These are phyloP conservation scores for Mythimna impura DNA, from an alignment of 2,888 invertebrate species.

Conservation along the genomic window DNA sequence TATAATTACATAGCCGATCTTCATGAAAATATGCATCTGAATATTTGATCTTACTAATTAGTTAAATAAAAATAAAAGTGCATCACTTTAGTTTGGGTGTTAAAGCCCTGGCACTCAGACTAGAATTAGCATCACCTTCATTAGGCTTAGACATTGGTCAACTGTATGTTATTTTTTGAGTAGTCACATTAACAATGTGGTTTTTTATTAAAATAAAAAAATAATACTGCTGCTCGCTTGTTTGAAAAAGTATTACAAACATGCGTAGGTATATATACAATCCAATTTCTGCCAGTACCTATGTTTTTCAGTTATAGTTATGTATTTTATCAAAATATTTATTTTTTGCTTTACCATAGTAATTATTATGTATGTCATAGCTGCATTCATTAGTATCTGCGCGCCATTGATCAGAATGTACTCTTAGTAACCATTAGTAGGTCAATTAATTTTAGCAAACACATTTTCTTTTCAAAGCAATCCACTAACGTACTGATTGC, in stretches of 20 bases:
- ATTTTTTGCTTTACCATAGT: slow-evolving; percentile 9
- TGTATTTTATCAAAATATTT: slow-evolving; percentile 4
- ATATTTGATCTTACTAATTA: background rate
- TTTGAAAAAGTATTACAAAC: slow-evolving; percentile 4
- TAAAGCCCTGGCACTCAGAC: background rate
- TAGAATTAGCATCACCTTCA: background rate
- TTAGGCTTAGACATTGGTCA: slow-evolving; percentile 20
- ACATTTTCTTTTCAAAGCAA: slow-evolving; percentile 53
- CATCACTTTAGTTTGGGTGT: background rate
- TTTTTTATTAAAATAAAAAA: background rate
- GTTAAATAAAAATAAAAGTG: background rate
- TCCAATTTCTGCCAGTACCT: background rate
- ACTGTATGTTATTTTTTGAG: slow-evolving; percentile 1
- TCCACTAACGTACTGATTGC: slow-evolving; percentile 64
- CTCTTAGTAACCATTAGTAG: slow-evolving; percentile 50
- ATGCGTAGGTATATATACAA: background rate
- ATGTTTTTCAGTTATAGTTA: background rate
- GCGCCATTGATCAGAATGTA: slow-evolving; percentile 15
- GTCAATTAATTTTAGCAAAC: slow-evolving; percentile 53
- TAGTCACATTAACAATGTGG: background rate
- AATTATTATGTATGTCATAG: slow-evolving; percentile 8
- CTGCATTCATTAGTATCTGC: slow-evolving; percentile 26
- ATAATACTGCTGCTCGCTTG: background rate
- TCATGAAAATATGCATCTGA: no score
- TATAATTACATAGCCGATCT: no score